Conservation (phyloP, 2,797 vertebrate genomes). For the Xenentodon cancila region DNA sequence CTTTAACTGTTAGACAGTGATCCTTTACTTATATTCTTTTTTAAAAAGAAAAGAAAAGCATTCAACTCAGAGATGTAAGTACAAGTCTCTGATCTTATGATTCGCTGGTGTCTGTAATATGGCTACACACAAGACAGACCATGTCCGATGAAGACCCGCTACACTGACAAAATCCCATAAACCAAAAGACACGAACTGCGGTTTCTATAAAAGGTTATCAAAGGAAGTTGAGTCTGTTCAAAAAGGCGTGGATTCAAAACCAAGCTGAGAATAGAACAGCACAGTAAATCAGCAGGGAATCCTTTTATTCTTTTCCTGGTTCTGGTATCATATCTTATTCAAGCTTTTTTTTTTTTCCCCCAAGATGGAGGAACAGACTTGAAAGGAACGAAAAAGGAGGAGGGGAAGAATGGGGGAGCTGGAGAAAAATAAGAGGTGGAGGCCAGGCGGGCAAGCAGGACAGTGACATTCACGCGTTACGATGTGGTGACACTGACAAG, state of each 20-base stretch:
- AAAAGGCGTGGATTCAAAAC: slow-evolving; percentile 40
- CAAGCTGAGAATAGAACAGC: slow-evolving; percentile 32
- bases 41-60: slow-evolving; percentile 5
- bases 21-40: slow-evolving; percentile 19
- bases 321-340: slow-evolving; percentile 43
- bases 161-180: slow-evolving; percentile 50
- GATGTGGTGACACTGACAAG: slow-evolving; percentile 78
- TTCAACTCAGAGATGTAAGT: slow-evolving; percentile 38
- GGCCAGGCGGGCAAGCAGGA: slow-evolving; percentile 59
- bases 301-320: slow-evolving; percentile 48
- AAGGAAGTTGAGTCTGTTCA: slow-evolving; percentile 32
- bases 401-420: slow-evolving; percentile 23
- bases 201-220: slow-evolving; percentile 47
- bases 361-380: slow-evolving; percentile 63
- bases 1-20: slow-evolving; percentile 5
- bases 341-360: slow-evolving; percentile 50
- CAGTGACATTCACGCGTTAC: slow-evolving; percentile 82
- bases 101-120: slow-evolving; percentile 46
- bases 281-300: slow-evolving; percentile 46
- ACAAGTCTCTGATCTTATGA: slow-evolving; percentile 46
- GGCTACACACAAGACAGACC: slow-evolving; percentile 35
- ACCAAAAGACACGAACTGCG: slow-evolving; percentile 40
- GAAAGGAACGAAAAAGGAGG: slow-evolving; percentile 33
- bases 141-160: slow-evolving; percentile 49
- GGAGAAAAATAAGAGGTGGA: slow-evolving; percentile 46